Base-by-base conservation (phyloP, 92 coral and sea anemone species). In the Paramuricea clavata region DNA sequence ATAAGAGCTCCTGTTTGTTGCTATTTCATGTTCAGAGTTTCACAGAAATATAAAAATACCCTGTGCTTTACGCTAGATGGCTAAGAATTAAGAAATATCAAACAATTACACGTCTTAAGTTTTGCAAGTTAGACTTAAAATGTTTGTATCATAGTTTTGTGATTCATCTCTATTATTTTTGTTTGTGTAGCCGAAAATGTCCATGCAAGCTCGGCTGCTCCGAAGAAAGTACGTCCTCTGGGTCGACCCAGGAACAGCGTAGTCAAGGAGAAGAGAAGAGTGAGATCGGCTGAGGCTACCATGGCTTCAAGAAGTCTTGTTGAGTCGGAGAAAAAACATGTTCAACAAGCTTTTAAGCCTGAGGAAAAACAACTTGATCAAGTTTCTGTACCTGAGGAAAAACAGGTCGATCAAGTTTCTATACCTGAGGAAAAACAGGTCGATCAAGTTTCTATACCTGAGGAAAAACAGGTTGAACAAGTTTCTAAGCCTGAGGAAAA, bases 121-220 rank as follows among this genome's bases (percentile, higher is more conserved):
- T n/a, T n/a, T n/a, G n/a, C n/a, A n/a, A n/a, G n/a, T n/a, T n/a
- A n/a, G n/a, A n/a, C n/a, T n/a, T n/a, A n/a, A n/a, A n/a, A n/a
- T n/a, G n/a, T n/a, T n/a, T n/a, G n/a, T n/a, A n/a, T n/a, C n/a
- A n/a, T n/a, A n/a, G n/a, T n/a, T n/a, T n/a, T n/a, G n/a, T n/a
- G n/a, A n/a, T n/a, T n/a, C n/a, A n/a, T n/a, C n/a, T n/a, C 3
- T 36, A 6, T 28, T 42, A 12, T 6, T 49, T 27, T 49, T 15
- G 21, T 8, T 35, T 41, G 73, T n/a, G 35, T 86, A 54, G 34
- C 4, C 44, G 44, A 72, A 88, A 93, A 89, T 80, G 91, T 89
- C 12, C 98, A 96, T n/a, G 93, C 89, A 21, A 91, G 98, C 74
- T 95, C 98, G 16, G 98, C 98, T 49, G 83, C 81, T 21, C 87